phyloP scores from a whole-genome alignment of 1,140 invertebrate genomes.

The Listronotus bonariensis region DNA sequence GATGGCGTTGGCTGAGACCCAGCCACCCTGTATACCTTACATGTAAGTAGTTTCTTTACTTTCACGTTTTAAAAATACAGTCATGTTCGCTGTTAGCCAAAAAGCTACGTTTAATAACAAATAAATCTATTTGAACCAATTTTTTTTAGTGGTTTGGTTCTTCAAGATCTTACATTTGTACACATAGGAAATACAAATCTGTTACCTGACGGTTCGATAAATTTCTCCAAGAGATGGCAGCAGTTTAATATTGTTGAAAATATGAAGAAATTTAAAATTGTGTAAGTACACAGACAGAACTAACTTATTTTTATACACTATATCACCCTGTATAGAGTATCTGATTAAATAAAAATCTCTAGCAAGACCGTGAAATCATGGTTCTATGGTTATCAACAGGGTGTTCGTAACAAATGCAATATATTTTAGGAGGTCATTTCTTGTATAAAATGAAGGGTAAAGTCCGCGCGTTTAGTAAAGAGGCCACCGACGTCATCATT shows the following conservation, averaged over 20 bases:
- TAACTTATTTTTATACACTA: no score
- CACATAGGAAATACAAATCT: conserved; percentile 95
- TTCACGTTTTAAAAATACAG: neutral
- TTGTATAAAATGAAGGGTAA: no score
- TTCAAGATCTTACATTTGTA: conserved; percentile 99
- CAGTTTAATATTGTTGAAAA: conserved; percentile 97
- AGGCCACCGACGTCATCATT: no score
- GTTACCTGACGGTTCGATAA: conserved; percentile 85
- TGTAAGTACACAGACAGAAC: conserved; percentile 63
- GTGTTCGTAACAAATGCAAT: no score
- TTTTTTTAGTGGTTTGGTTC: conserved; percentile 84
- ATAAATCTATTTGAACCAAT: neutral
- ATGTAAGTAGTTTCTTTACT: conserved; percentile 72
- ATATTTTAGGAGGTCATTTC: no score
- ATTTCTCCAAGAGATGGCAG: conserved; percentile 98
- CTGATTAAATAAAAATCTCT: no score
- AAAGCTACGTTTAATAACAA: no score
- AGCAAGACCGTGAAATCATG: no score
- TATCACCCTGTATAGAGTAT: no score
- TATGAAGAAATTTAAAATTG: conserved; percentile 95
- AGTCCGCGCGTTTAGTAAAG: no score
- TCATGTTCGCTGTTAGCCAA: neutral
- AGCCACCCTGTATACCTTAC: conserved; percentile 97
- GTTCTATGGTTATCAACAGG: no score
- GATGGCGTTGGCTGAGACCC: conserved; percentile 89